These are phyloP conservation scores for Merluccius polli DNA, from an alignment of 2,797 vertebrate species.

Conservation along the genomic window DNA sequence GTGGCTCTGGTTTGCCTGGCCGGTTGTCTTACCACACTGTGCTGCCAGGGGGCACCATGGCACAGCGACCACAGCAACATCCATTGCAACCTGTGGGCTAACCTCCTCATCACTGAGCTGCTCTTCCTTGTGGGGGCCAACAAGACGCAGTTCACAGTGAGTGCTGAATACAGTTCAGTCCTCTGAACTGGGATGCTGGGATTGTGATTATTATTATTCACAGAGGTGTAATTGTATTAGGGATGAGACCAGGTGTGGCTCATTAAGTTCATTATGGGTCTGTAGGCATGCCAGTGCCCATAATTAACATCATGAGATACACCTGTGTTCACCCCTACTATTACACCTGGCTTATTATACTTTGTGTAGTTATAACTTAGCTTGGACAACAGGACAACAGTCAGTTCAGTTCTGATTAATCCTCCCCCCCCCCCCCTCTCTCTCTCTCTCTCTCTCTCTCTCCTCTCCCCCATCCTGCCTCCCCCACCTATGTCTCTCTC, in stretches of 20 bases:
- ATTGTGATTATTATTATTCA: too few relatives aligned
- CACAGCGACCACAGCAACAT: conserved; percentile 91
- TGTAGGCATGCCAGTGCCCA: too few relatives aligned
- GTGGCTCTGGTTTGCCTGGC: conserved; percentile 89
- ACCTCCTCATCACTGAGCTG: conserved; percentile 86
- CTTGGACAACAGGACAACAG: background rate
- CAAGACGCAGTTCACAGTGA: conserved; percentile 86
- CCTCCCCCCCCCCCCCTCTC: background rate
- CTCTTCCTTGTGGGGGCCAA: conserved; percentile 89
- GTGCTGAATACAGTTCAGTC: conserved; percentile 18
- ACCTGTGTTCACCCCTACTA: background rate
- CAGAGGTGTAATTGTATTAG: too few relatives aligned
- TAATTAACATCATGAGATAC: too few relatives aligned
- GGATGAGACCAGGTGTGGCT: too few relatives aligned
- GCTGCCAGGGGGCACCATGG: conserved; percentile 85
- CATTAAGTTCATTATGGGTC: too few relatives aligned
- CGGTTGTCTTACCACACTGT: conserved; percentile 87
- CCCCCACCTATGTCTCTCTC: background rate
- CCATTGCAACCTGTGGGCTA: conserved; percentile 93
- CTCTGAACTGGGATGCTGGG: too few relatives aligned
- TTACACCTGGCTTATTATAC: background rate
- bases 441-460: background rate
- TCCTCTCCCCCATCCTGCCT: background rate
- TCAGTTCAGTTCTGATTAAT: background rate
- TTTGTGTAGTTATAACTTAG: too few relatives aligned